These are phyloP conservation scores for Amphiprion clarkii DNA, from an alignment of 2,797 vertebrate genomes.

Conservation along the genomic window DNA sequence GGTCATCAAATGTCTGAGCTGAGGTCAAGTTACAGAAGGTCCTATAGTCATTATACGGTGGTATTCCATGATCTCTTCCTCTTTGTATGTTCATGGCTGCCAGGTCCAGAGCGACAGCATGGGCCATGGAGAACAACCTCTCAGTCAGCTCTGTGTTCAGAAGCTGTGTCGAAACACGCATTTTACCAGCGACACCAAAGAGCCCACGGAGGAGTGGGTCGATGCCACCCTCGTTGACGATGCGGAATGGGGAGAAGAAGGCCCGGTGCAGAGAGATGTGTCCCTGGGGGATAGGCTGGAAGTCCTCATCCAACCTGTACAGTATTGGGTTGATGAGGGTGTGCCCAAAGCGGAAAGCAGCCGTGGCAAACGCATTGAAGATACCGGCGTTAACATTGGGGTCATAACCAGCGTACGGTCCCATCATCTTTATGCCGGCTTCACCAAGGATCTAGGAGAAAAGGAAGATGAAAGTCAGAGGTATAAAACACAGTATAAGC, in stretches of 20 bases:
- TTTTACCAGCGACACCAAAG: conserved; percentile 95
- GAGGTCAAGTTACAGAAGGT: conserved; percentile 96
- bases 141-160: conserved; percentile 98
- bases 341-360: conserved; percentile 98
- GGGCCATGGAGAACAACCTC: conserved; percentile 97
- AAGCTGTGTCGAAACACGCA: conserved; percentile 94
- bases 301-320: conserved; percentile 92
- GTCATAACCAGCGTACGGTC: conserved; percentile 91
- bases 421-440: conserved; percentile 92
- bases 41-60: conserved; percentile 96
- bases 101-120: conserved; percentile 95
- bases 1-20: conserved; percentile 92
- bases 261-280: conserved; percentile 96
- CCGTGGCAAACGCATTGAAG: conserved; percentile 95
- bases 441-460: conserved; percentile 91
- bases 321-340: conserved; percentile 96
- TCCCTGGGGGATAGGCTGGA: conserved; percentile 93
- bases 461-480: neutral
- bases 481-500: neutral
- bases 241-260: conserved; percentile 98
- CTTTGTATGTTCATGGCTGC: conserved; percentile 98
- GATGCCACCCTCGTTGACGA: conserved; percentile 98
- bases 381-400: conserved; percentile 94
- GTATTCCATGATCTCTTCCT: conserved; percentile 96
- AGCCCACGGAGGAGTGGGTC: conserved; percentile 96